These are phyloP conservation scores for Takifugu rubripes DNA, from an alignment of 2,797 vertebrate genomes.

Conservation along the genomic window DNA sequence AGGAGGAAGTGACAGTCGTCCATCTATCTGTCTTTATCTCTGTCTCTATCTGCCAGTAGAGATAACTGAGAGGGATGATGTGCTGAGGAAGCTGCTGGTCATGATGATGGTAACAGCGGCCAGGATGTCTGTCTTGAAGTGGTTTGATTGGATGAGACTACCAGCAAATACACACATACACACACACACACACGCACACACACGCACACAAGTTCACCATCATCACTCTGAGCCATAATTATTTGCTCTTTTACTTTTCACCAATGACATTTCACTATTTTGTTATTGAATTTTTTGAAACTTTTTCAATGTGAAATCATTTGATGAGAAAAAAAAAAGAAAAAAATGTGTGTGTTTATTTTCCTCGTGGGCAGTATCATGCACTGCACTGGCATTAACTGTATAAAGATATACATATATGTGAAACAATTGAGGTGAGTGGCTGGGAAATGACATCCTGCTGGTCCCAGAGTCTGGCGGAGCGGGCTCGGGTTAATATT, in stretches of 20 bases:
- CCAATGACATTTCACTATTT: constrained; percentile 69
- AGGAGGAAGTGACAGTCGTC: constrained; percentile 16
- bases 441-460: constrained; percentile 37
- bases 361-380: constrained; percentile 54
- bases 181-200: constrained; percentile 20
- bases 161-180: constrained; percentile 28
- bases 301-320: constrained; percentile 70
- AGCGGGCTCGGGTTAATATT: constrained; percentile 36
- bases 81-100: constrained; percentile 6
- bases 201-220: constrained; percentile 30
- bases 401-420: constrained; percentile 76
- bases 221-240: constrained; percentile 64
- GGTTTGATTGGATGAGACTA: constrained; percentile 42
- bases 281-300: constrained; percentile 68
- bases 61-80: constrained; percentile 31
- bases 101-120: constrained; percentile 4
- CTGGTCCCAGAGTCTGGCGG: constrained; percentile 43
- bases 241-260: constrained; percentile 65
- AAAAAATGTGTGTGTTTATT: constrained; percentile 17
- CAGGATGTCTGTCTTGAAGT: constrained; percentile 10
- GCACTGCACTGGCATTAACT: constrained; percentile 64
- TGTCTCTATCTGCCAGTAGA: constrained; percentile 69
- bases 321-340: constrained; percentile 47
- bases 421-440: constrained; percentile 65
- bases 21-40: background rate